Base-by-base conservation (phyloP, 2,888 invertebrate species). In the Schrankia costaestrigalis region DNA sequence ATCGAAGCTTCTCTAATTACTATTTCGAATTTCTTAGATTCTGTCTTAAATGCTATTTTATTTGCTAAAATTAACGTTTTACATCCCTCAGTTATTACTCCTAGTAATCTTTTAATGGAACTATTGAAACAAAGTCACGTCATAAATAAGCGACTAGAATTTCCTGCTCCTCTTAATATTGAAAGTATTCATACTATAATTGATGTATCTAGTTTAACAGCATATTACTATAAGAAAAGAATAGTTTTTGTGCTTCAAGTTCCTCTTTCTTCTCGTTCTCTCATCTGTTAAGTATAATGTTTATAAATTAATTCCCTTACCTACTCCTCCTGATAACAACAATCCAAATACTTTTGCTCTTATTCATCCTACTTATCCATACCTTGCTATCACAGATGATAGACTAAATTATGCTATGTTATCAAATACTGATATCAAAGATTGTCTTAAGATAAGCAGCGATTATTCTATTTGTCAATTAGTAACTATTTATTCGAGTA, bases 271-370 rank as follows among this genome's bases (percentile, higher is more conserved):
- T n/a, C n/a, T n/a, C n/a, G n/a, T n/a, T n/a, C n/a, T 37, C n/a
- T 26, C 17, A 11, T 10, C 33, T 22, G 24, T 10, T 23, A 41
- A 31, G 12, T 45, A 22, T 30, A 23, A 5, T 18, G 14, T 38
- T 3, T 45, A 45, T 21, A 41, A 45, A 21, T 15, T 22, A n/a
- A 18, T 45, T 15, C 35, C 45, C 5, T 33, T 45, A 27, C 41
- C 41, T n/a, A 38, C 38, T 7, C 41, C 45, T 21, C 21, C 6
- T n/a, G 21, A 21, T 3, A 9, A 21, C 3, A n/a, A n/a, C n/a
- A n/a, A n/a, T n/a, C n/a, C n/a, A n/a, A n/a, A 17, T 3, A 17
- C 17, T 5, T 17, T 17, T 17, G 17, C 17, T 17, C 17, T 17
- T 5, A 17, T 17, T 17, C 17, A 17, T 3, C 17, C 17, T 17